Evolutionary conservation across 2,888 invertebrate genomes (phyloP), one percentile per base, ranked within the genome.

Genomic region (Calliphora vomitoria): DNA sequence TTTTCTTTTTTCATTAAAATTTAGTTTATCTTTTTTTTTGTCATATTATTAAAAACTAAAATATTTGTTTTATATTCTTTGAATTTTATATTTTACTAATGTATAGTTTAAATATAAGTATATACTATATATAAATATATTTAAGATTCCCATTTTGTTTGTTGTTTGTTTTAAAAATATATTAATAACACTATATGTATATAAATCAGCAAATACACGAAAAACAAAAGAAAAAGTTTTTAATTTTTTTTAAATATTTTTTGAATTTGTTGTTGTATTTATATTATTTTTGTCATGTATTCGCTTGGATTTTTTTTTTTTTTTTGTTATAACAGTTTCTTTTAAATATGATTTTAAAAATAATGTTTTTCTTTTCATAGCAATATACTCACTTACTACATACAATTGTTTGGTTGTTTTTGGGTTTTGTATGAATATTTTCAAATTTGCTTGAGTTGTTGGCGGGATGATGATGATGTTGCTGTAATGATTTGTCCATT

Each of bases 71-170:
- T 1, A 58, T 80, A 72, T 86, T 86, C 81, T 78, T 58, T 18
- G 58, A 20, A 58, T 58, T 47, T 8, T 81, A 5, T 35, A 5
- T 55, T 41, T 74, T 60, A 25, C 84, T 83, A 86, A 87, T 87
- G 86, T 85, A 81, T 82, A 72, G n/a, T 68, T 44, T 44, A 44
- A 10, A 44, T 10, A 44, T 44, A 44, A 1, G 8, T 38, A 76
- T 66, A 20, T 74, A 62, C 15, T 82, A 53, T 78, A 55, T 78
- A 71, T 86, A 83, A 71, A 75, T 76, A 85, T 85, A 81, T 82
- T 87, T 85, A 85, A 87, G 85, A 87, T 87, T 87, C 87, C 87
- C 87, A 85, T 85, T 87, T 86, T 81, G 75, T 86, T 80, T 85
- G 74, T 75, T 25, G 25, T 25, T 25, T 47, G 72, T 81, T 75